Base-by-base conservation (phyloP, 2,888 invertebrate genomes). In the Eilema caniola region DNA sequence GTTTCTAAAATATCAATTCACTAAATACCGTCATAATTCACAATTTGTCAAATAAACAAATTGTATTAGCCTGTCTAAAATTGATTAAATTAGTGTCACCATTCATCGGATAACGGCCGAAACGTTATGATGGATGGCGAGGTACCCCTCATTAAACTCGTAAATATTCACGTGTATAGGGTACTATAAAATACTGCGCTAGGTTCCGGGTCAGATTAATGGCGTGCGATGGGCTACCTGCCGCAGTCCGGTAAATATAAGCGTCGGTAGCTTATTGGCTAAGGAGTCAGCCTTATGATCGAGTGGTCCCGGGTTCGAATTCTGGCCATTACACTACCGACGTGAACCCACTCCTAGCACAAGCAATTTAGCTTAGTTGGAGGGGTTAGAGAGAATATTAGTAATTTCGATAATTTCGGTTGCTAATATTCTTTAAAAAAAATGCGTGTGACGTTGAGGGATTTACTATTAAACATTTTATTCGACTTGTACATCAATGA, bases 71-170 rank as follows among this genome's bases (percentile, higher is more conserved):
- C 83, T 82, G 84, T 85, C 84, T 80, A 81, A 85, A 84, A 83
- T 86, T 88, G 85, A 89, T 89, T 87, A 87, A 88, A 89, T 84
- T 83, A 82, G 82, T 75, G 77, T 87, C 83, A 83, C 82, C 85
- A 83, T 79, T 76, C 77, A 74, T 78, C 81, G 78, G 71, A 72
- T 85, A 83, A 83, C 69, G 65, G 77, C 67, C 70, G 76, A 74
- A 71, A 69, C 82, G 80, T 75, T 75, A 85, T 88, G 88, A 87
- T 85, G 80, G 84, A 88, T 89, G 84, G 56, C 56, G 25, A 68
- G 59, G 61, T 79, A 81, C 74, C 70, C 75, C 74, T 76, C 70
- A 66, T 65, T 78, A 75, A 70, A 53, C 31, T 25, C 57, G 14
- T 28, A 47, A 62, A 57, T 62, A 47, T 20, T n/a, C 14, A 23